These are phyloP conservation scores for Saimiri boliviensis DNA, from an alignment of 2,113 vertebrate genomes.

Conservation along the genomic window DNA sequence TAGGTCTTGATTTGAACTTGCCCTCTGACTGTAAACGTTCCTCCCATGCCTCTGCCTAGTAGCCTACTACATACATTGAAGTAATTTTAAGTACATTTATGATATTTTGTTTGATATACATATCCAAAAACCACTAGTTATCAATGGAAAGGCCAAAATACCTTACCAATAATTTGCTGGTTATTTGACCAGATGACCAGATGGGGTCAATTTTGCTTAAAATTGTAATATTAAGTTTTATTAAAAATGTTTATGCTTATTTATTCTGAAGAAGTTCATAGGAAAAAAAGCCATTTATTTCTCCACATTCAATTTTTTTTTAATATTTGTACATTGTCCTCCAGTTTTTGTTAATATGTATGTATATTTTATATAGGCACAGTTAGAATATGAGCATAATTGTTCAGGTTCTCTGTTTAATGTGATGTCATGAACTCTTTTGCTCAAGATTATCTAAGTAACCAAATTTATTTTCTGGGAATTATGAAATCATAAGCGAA, in stretches of 20 bases:
- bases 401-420: neutral
- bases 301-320: neutral
- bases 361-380: neutral
- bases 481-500: neutral
- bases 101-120: neutral
- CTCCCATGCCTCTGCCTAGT: neutral
- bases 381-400: neutral
- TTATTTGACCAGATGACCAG: neutral
- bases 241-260: neutral
- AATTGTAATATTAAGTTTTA: neutral
- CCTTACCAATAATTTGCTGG: neutral
- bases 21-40: constrained; percentile 39
- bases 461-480: neutral
- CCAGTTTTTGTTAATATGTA: neutral
- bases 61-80: neutral
- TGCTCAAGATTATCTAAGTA: neutral
- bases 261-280: neutral
- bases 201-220: neutral
- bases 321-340: neutral
- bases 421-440: neutral
- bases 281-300: neutral
- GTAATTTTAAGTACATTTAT: constrained; percentile 9
- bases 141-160: neutral
- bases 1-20: constrained; percentile 26
- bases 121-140: neutral